Percentiles rank a stretch among this genome's conserved stretches.
Conservation (phyloP, 2,113 vertebrate genomes). For the Origma solitaria region DNA sequence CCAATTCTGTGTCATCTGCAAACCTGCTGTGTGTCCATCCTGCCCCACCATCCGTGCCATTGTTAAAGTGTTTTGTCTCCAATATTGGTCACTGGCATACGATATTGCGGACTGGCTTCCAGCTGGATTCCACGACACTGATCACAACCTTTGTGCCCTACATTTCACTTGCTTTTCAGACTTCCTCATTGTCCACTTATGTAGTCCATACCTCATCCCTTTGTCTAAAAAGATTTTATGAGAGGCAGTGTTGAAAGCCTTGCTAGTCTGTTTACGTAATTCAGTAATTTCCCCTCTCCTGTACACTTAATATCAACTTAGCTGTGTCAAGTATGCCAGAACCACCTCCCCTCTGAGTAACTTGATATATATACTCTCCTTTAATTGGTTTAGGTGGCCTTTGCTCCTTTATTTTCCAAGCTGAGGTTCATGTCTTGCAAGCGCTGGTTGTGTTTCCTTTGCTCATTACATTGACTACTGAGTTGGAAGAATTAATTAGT, state of each 20-base stretch:
- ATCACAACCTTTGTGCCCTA: neutral
- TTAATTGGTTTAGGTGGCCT: constrained; percentile 35
- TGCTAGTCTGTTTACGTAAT: neutral
- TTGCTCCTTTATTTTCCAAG: constrained; percentile 21
- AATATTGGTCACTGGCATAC: accelerated
- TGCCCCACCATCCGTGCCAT: neutral
- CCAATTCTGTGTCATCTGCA: neutral
- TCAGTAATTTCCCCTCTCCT: neutral
- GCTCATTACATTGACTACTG: constrained; percentile 48
- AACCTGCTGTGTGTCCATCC: neutral
- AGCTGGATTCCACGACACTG: neutral
- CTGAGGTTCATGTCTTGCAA: neutral
- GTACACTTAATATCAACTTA: neutral
- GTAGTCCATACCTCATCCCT: neutral
- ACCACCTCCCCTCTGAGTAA: neutral
- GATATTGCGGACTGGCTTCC: neutral
- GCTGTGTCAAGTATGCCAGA: neutral
- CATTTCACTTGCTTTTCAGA: neutral
- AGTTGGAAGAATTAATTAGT: constrained; percentile 64
- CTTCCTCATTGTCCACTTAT: neutral
- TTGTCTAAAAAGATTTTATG: neutral
- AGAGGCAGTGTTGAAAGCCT: neutral
- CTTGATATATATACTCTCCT: neutral
- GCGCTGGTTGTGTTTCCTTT: constrained; percentile 5
- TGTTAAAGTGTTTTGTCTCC: neutral